phyloP scores from a whole-genome alignment of 2,888 invertebrate genomes.

The Xylota sylvarum region DNA sequence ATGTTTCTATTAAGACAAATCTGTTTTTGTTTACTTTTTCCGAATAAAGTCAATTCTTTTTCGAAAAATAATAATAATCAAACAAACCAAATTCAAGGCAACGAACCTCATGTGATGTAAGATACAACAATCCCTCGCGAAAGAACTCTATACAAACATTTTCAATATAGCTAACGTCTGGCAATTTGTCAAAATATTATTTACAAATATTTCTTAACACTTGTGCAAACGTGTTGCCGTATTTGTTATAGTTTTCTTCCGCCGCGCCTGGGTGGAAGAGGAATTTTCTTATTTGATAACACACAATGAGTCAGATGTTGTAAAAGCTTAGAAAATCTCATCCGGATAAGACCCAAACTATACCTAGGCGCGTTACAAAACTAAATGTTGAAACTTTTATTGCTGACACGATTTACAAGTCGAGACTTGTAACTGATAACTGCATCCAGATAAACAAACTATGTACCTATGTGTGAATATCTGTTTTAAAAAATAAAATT shows the following conservation, averaged over 20 bases:
- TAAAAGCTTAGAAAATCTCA: slow-evolving; percentile 8
- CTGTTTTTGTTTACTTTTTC: too few species aligned
- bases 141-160: too few species aligned
- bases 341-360: neutral
- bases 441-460: slow-evolving; percentile 35
- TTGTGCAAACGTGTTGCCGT: neutral
- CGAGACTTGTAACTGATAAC: slow-evolving; percentile 49
- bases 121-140: too few species aligned
- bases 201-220: neutral
- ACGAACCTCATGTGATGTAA: too few species aligned
- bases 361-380: neutral
- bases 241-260: neutral
- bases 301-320: neutral
- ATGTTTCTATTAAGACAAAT: too few species aligned
- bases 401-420: neutral
- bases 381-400: slow-evolving; percentile 1
- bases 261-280: too few species aligned
- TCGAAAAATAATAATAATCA: too few species aligned
- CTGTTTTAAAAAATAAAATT: slow-evolving; percentile 53
- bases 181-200: neutral
- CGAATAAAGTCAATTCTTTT: too few species aligned
- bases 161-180: too few species aligned
- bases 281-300: neutral
- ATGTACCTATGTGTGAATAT: slow-evolving; percentile 34
- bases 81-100: too few species aligned